Base-by-base conservation (phyloP, 1,140 invertebrate species). In the Drosophila elegans region DNA sequence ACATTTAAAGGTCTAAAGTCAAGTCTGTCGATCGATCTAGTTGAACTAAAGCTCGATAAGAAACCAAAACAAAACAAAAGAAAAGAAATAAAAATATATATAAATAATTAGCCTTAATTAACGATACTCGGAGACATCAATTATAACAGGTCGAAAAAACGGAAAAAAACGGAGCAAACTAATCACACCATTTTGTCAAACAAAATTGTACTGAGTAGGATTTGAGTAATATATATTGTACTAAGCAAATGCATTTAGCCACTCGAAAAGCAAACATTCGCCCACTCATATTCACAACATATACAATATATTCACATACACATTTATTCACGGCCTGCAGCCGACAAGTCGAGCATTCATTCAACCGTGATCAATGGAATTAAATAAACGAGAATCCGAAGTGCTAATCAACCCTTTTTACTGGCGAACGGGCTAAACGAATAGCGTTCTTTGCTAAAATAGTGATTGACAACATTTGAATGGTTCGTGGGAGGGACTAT, bases 121-220 rank as follows among this genome's bases (percentile, higher is more conserved):
- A 44, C 39, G 21, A 57, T 36, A 72, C 52, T 59, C 39, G 60
- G 41, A 57, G 36, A 63, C 42, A 48, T 3, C 49, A 71, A 27
- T 21, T 21, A 63, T 11, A 57, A 52, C 41, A 32, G 57, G 36
- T 16, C 34, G 42, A 44, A 39, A 39, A 21, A 44, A 54, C n/a
- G 38, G 13, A 49, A 46, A 29, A 32, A 32, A 5, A 21, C 16
- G 16, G 4, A 51, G 42, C n/a, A 61, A 16, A 63, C 36, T 46
- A 69, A 46, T 39, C 38, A 52, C 27, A 32, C 11, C 41, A 16
- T 34, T 83, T 83, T 77, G 73, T 71, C 27, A 68, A 72, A 55
- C 55, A 74, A 82, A 86, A 82, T 82, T 82, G 83, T 82, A 88
- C 83, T 82, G 83, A 82, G 41, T 81, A 88, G 83, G 56, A 82